Base-by-base conservation (phyloP, 2,888 invertebrate species). In the Cantharis rufa region DNA sequence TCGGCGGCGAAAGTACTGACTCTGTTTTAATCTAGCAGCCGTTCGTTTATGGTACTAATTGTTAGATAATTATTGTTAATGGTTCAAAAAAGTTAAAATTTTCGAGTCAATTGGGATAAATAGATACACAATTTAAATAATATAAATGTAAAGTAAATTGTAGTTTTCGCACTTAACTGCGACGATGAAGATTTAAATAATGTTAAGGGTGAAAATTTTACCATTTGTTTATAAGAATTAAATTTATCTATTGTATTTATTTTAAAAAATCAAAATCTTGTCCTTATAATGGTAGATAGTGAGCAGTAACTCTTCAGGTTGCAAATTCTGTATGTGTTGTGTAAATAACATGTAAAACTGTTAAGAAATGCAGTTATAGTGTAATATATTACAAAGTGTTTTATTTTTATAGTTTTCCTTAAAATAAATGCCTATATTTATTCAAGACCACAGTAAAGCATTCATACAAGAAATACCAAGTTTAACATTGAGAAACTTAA, bases 291-390 rank as follows among this genome's bases (percentile, higher is more conserved):
- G 69, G 74, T 77, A 77, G 74, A 70, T 76, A 77, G 77, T 61
- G 68, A 74, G 24, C 13, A 66, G 64, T 66, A 66, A 66, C 24
- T 66, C 74, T 72, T 69, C 72, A 73, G 74, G 77, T 77, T 77
- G 62, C 75, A 70, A 78, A 78, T 75, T 80, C 79, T 79, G 78
- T 79, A 80, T 78, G 79, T 80, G 79, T 74, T 76, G 79, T 80
- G 80, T 79, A 80, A 80, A 78, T 77, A 73, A 77, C 73, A 73
- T 77, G 77, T 77, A 77, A 68, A 71, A 71, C 74, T 74, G 73
- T 77, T 74, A 71, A 62, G 1, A 74, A 77, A 77, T 74, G 71
- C 74, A 77, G 73, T 74, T 74, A 77, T 77, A 77, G 77, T 74
- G 62, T 73, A 68, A 70, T 74, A 70, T 18, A 16, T 48, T 69